phyloP scores from a whole-genome alignment of 2,888 invertebrate genomes.

The Troilus luridus region DNA sequence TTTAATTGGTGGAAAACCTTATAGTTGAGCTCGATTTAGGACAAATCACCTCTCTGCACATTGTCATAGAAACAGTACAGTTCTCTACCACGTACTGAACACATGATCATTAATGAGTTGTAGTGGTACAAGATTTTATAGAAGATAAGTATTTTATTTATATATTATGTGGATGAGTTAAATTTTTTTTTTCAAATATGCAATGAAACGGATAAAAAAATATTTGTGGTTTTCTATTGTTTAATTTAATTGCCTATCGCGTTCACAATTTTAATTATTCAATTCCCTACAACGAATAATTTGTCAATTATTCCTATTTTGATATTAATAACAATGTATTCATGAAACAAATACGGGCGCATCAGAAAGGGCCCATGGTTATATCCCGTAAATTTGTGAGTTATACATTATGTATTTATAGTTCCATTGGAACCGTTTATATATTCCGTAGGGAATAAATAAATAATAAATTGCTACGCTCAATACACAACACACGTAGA shows the following conservation, averaged over 20 bases:
- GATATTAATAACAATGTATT: background rate
- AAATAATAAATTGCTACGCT: background rate
- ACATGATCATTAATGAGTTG: no score
- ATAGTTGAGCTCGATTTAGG: no score
- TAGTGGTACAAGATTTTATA: no score
- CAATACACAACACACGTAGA: background rate
- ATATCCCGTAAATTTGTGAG: background rate
- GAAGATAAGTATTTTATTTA: no score
- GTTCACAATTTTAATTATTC: background rate
- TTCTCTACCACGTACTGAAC: no score
- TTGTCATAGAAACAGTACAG: no score
- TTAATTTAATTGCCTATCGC: background rate
- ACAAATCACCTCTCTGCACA: no score
- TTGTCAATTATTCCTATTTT: background rate
- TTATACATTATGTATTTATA: background rate
- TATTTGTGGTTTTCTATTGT: background rate
- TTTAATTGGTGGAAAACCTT: no score
- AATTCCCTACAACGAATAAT: background rate
- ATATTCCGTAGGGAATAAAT: background rate
- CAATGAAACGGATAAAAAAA: background rate
- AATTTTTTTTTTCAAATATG: no score
- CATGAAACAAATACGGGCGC: background rate
- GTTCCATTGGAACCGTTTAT: slow-evolving; percentile 17
- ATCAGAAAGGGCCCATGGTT: background rate
- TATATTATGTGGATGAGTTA: no score